Base-by-base conservation (phyloP, 2,797 vertebrate genomes). In the Caiman crocodilus region DNA sequence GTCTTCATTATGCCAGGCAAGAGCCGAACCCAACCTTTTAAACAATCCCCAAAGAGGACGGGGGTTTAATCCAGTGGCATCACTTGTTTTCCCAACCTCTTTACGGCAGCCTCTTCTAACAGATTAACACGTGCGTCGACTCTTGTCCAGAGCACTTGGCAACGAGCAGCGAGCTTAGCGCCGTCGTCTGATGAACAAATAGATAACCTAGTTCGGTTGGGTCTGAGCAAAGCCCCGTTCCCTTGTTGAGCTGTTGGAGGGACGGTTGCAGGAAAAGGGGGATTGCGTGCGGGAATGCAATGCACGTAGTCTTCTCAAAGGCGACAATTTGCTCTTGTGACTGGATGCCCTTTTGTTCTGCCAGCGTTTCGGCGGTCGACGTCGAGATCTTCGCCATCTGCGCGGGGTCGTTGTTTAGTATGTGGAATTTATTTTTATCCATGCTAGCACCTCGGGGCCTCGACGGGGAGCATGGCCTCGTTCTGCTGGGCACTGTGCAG, bases 101-200 rank as follows among this genome's bases (percentile, higher is more conserved):
- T 91, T 93, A 77, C 92, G 97, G 90, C 95, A 94, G 79, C 90
- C 64, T 92, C 97, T 85, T 88, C 87, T 91, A 91, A 85, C 95
- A 95, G 97, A 97, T 92, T 94, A 97, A 97, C 96, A 92, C 64
- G 2, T 94, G 77, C 95, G 89, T 96, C 82, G 91, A 32, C 90
- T 97, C 88, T 79, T 96, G 95, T 98, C 95, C 95, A 94, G 96
- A 91, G 85, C 92, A 96, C 85, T 96, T 95, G 93, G 94, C 21
- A 76, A 76, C 92, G 92, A 97, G 95, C 96, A 96, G 97, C 95
- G 84, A 87, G 81, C 92, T 89, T 84, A 97, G 94, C 92, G 77
- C 95, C 92, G 82, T 95, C 95, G 97, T 96, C 95, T 97, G 96
- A 97, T 97, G 96, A 97, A 95, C 96, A 97, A 97, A 96, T 81